Evolutionary conservation across 2,113 vertebrate genomes (phyloP).

Genomic region (Hippocampus barbouri): DNA sequence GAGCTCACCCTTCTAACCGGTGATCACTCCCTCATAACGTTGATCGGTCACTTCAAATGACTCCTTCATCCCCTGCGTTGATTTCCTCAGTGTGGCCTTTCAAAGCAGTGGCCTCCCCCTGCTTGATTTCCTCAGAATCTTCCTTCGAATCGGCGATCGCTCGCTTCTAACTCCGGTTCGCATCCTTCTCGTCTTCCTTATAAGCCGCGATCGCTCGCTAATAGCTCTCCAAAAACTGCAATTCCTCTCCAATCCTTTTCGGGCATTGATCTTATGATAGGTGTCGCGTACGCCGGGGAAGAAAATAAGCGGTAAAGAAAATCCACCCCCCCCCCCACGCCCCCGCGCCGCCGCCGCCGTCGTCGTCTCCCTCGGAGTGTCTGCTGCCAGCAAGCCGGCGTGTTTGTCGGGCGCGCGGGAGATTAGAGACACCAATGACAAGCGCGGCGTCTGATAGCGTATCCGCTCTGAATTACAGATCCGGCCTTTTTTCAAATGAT

Average conservation of each 20-base stretch:
- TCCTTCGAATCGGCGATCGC: too few species aligned
- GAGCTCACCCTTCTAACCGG: too few species aligned
- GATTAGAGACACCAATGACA: conserved; percentile 70
- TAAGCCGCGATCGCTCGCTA: neutral
- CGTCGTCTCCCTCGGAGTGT: conserved; percentile 10
- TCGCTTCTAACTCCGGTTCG: too few species aligned
- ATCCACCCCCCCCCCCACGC: neutral
- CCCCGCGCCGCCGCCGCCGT: neutral
- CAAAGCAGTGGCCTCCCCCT: too few species aligned
- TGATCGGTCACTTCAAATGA: too few species aligned
- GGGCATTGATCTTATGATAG: conserved; percentile 2
- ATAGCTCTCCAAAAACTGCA: neutral
- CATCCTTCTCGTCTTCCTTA: too few species aligned
- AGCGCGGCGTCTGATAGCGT: conserved; percentile 69
- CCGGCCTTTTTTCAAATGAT: conserved; percentile 56
- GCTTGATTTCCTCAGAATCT: too few species aligned
- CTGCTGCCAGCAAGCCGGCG: conserved; percentile 61
- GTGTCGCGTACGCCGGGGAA: neutral
- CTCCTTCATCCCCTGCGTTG: too few species aligned
- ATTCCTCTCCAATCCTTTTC: conserved; percentile 1
- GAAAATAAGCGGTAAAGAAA: conserved; percentile 20
- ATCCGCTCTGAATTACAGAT: conserved; percentile 75
- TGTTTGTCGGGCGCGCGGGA: conserved; percentile 60
- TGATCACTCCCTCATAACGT: too few species aligned
- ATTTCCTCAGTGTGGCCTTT: too few species aligned